These are phyloP conservation scores for Cottoperca gobio DNA, from an alignment of 2,797 vertebrate genomes.

Conservation along the genomic window DNA sequence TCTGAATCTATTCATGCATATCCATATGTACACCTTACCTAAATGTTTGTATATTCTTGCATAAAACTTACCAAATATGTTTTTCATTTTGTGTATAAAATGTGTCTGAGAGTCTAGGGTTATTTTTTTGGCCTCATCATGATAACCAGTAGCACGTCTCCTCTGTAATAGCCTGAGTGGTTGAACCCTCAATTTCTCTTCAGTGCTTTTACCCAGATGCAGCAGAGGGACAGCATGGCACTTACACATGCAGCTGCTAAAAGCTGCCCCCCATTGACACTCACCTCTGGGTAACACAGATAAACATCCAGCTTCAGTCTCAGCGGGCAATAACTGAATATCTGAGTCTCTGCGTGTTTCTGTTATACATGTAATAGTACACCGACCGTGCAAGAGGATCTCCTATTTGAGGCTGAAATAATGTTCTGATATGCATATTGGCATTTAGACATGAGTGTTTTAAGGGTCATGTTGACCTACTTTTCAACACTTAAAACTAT, in stretches of 20 bases:
- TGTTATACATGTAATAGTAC: constrained; percentile 38
- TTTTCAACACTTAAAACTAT: constrained; percentile 57
- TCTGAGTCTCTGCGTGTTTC: constrained; percentile 22
- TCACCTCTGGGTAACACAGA: constrained; percentile 75
- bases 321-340: constrained; percentile 28
- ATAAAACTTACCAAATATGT: not conserved
- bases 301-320: constrained; percentile 71
- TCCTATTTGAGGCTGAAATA: constrained; percentile 20
- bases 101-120: constrained; percentile 23
- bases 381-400: constrained; percentile 5
- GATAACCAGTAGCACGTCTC: constrained; percentile 46
- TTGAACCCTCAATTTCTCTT: constrained; percentile 65
- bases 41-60: constrained; percentile 11
- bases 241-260: constrained; percentile 77
- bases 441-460: constrained; percentile 49
- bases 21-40: not conserved
- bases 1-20: too few species aligned
- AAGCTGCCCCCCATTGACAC: constrained; percentile 75
- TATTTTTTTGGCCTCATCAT: constrained; percentile 46
- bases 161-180: constrained; percentile 58
- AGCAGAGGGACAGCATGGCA: constrained; percentile 56
- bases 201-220: constrained; percentile 66
- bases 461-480: constrained; percentile 51
- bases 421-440: constrained; percentile 18
- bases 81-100: constrained; percentile 22